These are phyloP conservation scores for Trilocha varians DNA, from an alignment of 2,888 invertebrate species.

Conservation along the genomic window DNA sequence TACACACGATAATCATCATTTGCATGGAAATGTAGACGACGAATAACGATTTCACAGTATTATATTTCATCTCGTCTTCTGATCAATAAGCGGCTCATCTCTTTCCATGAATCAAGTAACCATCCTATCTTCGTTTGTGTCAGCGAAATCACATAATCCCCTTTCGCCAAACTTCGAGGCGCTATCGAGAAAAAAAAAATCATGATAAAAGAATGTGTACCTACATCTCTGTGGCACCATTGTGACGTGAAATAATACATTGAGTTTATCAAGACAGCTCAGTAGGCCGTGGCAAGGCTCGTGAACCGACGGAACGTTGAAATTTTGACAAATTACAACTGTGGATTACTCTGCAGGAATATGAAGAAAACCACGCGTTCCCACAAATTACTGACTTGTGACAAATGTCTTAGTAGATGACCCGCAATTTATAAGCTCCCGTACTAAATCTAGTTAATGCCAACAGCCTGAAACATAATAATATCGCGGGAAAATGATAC, in stretches of 20 bases:
- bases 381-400: constrained; percentile 50
- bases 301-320: constrained; percentile 35
- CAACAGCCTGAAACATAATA: constrained; percentile 23
- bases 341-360: constrained; percentile 49
- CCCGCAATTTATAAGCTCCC: constrained; percentile 37
- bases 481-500: constrained; percentile 10
- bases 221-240: constrained; percentile 15
- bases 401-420: constrained; percentile 45
- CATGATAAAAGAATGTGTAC: constrained; percentile 4
- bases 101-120: background rate
- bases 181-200: background rate
- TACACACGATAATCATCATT: background rate
- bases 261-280: constrained; percentile 39
- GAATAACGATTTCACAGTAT: background rate
- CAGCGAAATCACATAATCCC: background rate
- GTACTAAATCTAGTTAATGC: constrained; percentile 33
- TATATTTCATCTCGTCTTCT: background rate
- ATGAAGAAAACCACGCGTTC: constrained; percentile 54
- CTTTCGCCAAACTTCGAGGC: background rate
- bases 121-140: background rate
- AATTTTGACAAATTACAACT: constrained; percentile 57
- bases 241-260: constrained; percentile 36
- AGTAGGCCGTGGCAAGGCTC: constrained; percentile 18
- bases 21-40: background rate
- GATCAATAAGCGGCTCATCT: background rate